Base-by-base conservation (phyloP, 2,888 invertebrate species). In the Eristalinus sepulchralis region DNA sequence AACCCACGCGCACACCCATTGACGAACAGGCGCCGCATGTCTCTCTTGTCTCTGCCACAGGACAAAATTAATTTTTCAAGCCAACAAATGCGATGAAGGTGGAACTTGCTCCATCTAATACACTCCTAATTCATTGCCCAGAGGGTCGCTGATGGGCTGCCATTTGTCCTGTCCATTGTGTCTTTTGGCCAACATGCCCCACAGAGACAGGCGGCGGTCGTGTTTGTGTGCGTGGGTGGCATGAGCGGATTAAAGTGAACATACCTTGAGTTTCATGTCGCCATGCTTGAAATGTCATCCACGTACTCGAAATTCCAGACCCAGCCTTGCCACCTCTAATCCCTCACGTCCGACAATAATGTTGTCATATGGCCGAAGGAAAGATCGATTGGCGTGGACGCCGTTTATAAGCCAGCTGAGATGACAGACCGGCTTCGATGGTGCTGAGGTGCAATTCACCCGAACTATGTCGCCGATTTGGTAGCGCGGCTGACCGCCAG, bases 391-490 rank as follows among this genome's bases (percentile, higher is more conserved):
- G 36, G 95, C 95, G 89, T 95, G 96, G 91, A 97, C 96, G 31
- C 96, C 97, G 93, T 97, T 97, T 93, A 97, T 96, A 94, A 96
- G 96, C 97, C 97, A 97, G 89, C 95, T 95, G 76, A 97, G 95
- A 90, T 95, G 95, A 79, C 97, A 97, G 13, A 97, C 96, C 6
- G 97, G 97, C 90, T 96, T 95, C 60, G 97, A 97, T 89, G 95
- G 94, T 17, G 96, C 96, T 47, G 97, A 97, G 6, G 96, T 96
- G 93, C 97, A 97, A 93, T 97, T 97, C 89, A 97, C 96, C 88
- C 95, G 95, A 36, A 97, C 97, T 64, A 95, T 94, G 91, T 97
- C 97, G 13, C 96, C 96, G 87, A 96, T 95, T 92, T 96, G 96
- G 93, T 97, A 97, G 84, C 97, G 95, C 20, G 96, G 95, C 88